Base-by-base conservation (phyloP, 2,113 vertebrate species). In the Callorhinus ursinus region DNA sequence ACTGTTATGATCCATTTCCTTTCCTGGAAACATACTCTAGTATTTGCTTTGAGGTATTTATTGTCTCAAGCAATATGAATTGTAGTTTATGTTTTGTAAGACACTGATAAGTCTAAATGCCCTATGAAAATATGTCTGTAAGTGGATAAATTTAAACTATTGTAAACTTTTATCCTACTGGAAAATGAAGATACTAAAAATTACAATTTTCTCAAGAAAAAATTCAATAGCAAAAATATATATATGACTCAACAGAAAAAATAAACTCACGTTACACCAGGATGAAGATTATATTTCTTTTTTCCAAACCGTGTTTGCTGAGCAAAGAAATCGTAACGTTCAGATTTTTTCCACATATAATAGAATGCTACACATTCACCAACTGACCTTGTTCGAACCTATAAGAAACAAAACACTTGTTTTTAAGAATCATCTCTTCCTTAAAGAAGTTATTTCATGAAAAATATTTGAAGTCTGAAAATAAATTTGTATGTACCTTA, bases 271-370 rank as follows among this genome's bases (percentile, higher is more conserved):
- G 99, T 99, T 90, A 99, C 99, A 97, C 99, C 99, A 4, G 99
- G 99, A 95, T 99, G 99, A 96, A 99, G 99, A 97, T 99, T 99
- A 97, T 99, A 99, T 98, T 99, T 99, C 99, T 99, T 99, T 99
- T 99, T 99, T 94, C 99, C 99, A 95, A 99, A 99, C 69, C 99
- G 99, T 8, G 99, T 99, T 99, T 99, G 99, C 98, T 99, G 99
- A 97, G 99, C 99, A 98, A 99, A 99, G 99, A 99, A 99, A 99
- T 99, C 99, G 36, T 99, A 99, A 98, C 99, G 99, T 98, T 99
- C 99, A 2, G 99, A 99, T 98, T 99, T 99, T 98, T 99, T 99
- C 99, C 99, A 99, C 99, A 99, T 99, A 98, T 99, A 99, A 98
- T 99, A 99, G 98, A 99, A 99, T 33, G 99, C 99, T 97, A 99